phyloP scores from a whole-genome alignment of 1,140 invertebrate genomes.

The Medauroidea extradentata region DNA sequence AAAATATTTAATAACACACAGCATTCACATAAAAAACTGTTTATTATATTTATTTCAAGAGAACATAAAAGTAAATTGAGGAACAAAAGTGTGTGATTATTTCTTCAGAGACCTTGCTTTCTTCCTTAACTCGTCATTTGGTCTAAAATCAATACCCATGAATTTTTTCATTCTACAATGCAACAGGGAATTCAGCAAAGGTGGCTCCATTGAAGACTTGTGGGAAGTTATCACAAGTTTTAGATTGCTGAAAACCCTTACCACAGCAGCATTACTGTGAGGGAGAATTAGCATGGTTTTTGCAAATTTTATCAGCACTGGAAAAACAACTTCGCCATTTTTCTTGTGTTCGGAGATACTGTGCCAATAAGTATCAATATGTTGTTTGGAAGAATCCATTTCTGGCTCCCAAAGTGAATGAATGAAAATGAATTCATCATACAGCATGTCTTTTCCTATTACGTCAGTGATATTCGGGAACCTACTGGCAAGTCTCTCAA shows the following conservation, averaged over 20 bases:
- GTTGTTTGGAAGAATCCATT: background rate
- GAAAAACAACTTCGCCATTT: background rate
- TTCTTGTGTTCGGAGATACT: background rate
- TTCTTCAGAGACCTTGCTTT: too few species aligned
- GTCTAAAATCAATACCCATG: too few species aligned
- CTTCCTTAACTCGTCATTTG: too few species aligned
- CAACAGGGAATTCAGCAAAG: background rate
- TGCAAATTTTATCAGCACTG: background rate
- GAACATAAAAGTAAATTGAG: too few species aligned
- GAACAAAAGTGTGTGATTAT: too few species aligned
- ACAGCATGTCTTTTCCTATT: background rate
- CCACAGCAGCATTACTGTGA: background rate
- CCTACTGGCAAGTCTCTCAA: background rate
- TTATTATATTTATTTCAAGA: too few species aligned
- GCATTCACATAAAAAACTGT: too few species aligned
- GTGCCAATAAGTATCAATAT: background rate
- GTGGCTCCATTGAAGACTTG: background rate
- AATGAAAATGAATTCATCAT: background rate
- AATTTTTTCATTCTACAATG: too few species aligned
- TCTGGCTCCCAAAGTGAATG: background rate
- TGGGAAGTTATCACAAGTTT: background rate
- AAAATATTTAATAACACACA: too few species aligned
- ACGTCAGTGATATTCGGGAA: background rate
- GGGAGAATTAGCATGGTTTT: conserved; percentile 1
- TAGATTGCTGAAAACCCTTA: background rate